Base-by-base conservation (phyloP, 1,140 invertebrate species). In the Leguminivora glycinivorella region DNA sequence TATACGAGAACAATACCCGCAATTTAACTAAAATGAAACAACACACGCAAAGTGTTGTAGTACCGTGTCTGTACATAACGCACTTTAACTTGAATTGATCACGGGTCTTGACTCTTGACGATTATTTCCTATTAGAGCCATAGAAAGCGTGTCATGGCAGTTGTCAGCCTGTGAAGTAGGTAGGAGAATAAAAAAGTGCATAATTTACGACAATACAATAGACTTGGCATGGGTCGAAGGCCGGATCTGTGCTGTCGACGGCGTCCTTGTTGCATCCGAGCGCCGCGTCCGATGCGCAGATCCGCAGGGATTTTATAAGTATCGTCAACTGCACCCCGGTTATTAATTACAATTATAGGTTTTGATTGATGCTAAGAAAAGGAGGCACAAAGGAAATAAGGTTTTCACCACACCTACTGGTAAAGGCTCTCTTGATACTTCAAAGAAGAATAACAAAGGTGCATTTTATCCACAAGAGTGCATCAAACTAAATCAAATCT, bases 71-170 rank as follows among this genome's bases (percentile, higher is more conserved):
- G 26, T 52, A 17, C 43, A 52, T 52, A 52, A 63, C n/a, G 26
- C 22, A 17, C 4, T 63, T 63, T 63, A 63, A 63, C 58, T 25
- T 17, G 17, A 63, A 63, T 63, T 31, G 58, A 63, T 63, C 29
- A 63, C 58, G 58, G 26, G 14, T 29, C 25, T 63, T 63, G n/a
- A n/a, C n/a, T n/a, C n/a, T n/a, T 14, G 26, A 31, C 58, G 26
- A 31, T 63, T 63, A 29, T 19, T 31, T 31, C 26, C 67, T 72
- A 70, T 75, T 71, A 74, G 56, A 71, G 72, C 70, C 67, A 71
- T 80, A 82, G 80, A 82, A 82, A 82, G 80, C 78, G 80, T 82
- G 80, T 80, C 78, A 80, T 72, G 76, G 73, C 69, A 67, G 74
- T 74, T 70, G 71, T 67, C 66, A 68, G 69, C 67, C 56, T 74